Evolutionary conservation across 64 coral and sea anemone genomes (phyloP).

Genomic region (Montipora capricornis): DNA sequence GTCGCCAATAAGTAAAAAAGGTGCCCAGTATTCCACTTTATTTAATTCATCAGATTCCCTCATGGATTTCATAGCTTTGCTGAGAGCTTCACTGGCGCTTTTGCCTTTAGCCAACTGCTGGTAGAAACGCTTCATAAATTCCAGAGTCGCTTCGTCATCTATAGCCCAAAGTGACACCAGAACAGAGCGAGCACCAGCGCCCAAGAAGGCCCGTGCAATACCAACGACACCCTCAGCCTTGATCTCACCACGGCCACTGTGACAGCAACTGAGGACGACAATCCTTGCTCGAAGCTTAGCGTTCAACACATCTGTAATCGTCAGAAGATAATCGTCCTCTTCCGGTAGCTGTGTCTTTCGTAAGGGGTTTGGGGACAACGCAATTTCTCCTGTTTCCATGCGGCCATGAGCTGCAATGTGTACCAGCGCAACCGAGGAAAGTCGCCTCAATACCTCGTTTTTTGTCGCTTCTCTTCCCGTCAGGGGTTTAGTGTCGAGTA

Average conservation of each 20-base stretch:
- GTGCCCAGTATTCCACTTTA: slow-evolving; percentile 20
- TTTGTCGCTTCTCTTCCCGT: not conserved
- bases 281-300: slow-evolving; percentile 6
- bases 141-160: slow-evolving; percentile 3
- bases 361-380: not conserved
- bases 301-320: not conserved
- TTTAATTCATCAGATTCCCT: not conserved
- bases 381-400: slow-evolving; percentile 9
- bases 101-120: slow-evolving; percentile 22
- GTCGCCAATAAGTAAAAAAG: slow-evolving; percentile 39
- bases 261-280: slow-evolving; percentile 45
- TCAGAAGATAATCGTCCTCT: slow-evolving; percentile 31
- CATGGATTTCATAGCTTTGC: slow-evolving; percentile 36
- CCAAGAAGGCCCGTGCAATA: slow-evolving; percentile 9
- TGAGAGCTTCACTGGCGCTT: slow-evolving; percentile 31
- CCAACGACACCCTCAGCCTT: slow-evolving; percentile 53
- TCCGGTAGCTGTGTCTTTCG: not conserved
- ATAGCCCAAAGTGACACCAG: slow-evolving; percentile 43
- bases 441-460: not conserved
- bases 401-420: slow-evolving; percentile 1
- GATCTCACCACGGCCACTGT: slow-evolving; percentile 27
- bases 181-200: slow-evolving; percentile 27
- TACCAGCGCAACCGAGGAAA: not conserved
- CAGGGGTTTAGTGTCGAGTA: not conserved
- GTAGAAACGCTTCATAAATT: slow-evolving; percentile 37